Conservation (phyloP, 2,113 vertebrate species). For the Riparia riparia region DNA sequence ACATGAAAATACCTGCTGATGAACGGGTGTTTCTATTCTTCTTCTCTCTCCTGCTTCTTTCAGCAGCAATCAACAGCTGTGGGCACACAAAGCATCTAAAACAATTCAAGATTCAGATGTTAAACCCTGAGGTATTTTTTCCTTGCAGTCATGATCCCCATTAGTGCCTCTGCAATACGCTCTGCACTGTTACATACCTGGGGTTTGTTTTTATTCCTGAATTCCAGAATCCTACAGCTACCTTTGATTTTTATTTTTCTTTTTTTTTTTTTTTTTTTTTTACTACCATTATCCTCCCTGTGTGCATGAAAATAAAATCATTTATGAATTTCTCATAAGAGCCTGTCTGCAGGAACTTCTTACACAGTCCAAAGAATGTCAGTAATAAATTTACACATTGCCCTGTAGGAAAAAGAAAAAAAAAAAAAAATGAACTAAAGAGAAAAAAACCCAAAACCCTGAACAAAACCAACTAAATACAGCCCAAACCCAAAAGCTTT, state of each 20-base stretch:
- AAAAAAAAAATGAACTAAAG: not conserved
- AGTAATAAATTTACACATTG: not conserved
- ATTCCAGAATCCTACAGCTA: not conserved
- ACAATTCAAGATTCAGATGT: slow-evolving; percentile 27
- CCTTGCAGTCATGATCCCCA: not conserved
- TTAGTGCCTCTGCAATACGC: not conserved
- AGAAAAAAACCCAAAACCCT: too few relatives aligned
- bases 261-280: not conserved
- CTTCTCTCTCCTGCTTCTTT: not conserved
- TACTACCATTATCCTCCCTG: not conserved
- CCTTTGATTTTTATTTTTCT: not conserved
- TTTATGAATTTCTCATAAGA: slow-evolving; percentile 4
- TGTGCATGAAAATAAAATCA: not conserved
- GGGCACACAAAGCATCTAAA: not conserved
- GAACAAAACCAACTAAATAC: not conserved
- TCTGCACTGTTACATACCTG: not conserved
- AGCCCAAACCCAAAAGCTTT: not conserved
- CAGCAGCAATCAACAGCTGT: slow-evolving; percentile 22
- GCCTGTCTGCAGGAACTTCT: not conserved
- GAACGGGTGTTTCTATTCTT: not conserved
- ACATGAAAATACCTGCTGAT: not conserved
- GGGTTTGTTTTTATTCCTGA: not conserved
- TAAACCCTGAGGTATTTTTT: slow-evolving; percentile 16
- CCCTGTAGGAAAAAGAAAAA: not conserved
- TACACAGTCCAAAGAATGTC: not conserved